These are phyloP conservation scores for Ganaspis sp. DNA, from an alignment of 1,140 invertebrate species.

Conservation along the genomic window DNA sequence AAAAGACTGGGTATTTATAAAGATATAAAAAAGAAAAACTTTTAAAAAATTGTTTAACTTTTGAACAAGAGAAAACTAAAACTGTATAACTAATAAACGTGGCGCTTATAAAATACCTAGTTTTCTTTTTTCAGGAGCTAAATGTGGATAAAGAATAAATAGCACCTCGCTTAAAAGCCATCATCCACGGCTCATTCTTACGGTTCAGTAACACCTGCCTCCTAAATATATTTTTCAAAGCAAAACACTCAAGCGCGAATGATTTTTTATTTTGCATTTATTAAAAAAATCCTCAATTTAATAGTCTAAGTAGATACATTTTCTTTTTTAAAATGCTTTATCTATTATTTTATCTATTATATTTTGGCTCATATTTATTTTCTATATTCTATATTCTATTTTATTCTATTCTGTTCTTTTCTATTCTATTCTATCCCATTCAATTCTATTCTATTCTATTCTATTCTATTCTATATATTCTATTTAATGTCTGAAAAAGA, in stretches of 20 bases:
- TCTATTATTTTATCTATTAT: background rate
- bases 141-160: background rate
- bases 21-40: too few relatives aligned
- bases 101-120: background rate
- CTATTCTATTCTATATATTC: too few relatives aligned
- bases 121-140: background rate
- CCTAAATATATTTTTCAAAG: background rate
- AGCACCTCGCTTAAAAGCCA: background rate
- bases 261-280: background rate
- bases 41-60: too few relatives aligned
- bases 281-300: background rate
- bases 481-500: too few relatives aligned
- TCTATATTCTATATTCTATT: too few relatives aligned
- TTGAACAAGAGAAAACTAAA: too few relatives aligned
- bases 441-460: too few relatives aligned
- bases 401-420: too few relatives aligned
- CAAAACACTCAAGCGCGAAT: background rate
- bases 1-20: too few relatives aligned
- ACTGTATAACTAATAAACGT: background rate
- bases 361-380: too few relatives aligned
- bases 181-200: background rate
- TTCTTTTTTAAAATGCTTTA: background rate
- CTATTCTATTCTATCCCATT: too few relatives aligned
- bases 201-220: conserved; percentile 2
- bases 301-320: too few relatives aligned